A percentile compares a stretch with the other conserved stretches of the same genome.
Conservation (phyloP, 2,113 vertebrate genomes). For the Melanotaenia duboulayi region DNA sequence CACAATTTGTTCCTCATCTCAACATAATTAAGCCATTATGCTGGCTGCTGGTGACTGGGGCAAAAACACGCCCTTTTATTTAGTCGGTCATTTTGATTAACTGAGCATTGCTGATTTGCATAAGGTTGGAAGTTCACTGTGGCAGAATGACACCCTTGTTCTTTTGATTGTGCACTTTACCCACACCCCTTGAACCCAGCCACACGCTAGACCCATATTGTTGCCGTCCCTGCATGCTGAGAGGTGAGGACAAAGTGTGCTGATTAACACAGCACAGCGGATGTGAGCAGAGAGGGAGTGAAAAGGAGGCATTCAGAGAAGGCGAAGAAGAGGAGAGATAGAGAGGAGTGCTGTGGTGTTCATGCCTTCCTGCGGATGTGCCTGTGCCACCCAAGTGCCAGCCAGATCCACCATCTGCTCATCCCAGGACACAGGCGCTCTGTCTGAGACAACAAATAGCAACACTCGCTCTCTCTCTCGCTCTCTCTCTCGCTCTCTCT, state of each 20-base stretch:
- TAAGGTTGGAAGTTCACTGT: slow-evolving; percentile 37
- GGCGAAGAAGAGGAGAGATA: slow-evolving; percentile 12
- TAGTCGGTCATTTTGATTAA: slow-evolving; percentile 31
- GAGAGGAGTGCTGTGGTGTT: slow-evolving; percentile 46
- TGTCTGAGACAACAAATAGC: slow-evolving; percentile 63
- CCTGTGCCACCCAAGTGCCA: slow-evolving; percentile 63
- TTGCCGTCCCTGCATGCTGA: slow-evolving; percentile 31
- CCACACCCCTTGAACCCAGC: slow-evolving; percentile 26
- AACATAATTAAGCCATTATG: slow-evolving; percentile 45
- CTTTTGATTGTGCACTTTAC: slow-evolving; percentile 50
- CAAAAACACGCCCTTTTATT: slow-evolving; percentile 23
- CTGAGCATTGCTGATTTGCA: slow-evolving; percentile 20
- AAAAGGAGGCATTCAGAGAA: slow-evolving; percentile 44
- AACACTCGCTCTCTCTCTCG: slow-evolving; percentile 37
- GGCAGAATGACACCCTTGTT: slow-evolving; percentile 27
- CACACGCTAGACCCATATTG: slow-evolving; percentile 32
- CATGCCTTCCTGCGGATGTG: slow-evolving; percentile 78
- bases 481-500: no score
- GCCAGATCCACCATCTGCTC: slow-evolving; percentile 83
- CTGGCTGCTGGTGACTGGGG: slow-evolving; percentile 14
- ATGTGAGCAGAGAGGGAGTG: slow-evolving; percentile 38
- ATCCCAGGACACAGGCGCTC: slow-evolving; percentile 70
- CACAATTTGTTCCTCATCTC: slow-evolving; percentile 44
- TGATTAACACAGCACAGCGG: slow-evolving; percentile 56
- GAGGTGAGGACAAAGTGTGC: slow-evolving; percentile 65